Percentiles rank a stretch among this genome's conserved stretches.
Evolutionary conservation across 2,113 vertebrate species (phyloP).

Genomic region (Rhabdomys dilectus): DNA sequence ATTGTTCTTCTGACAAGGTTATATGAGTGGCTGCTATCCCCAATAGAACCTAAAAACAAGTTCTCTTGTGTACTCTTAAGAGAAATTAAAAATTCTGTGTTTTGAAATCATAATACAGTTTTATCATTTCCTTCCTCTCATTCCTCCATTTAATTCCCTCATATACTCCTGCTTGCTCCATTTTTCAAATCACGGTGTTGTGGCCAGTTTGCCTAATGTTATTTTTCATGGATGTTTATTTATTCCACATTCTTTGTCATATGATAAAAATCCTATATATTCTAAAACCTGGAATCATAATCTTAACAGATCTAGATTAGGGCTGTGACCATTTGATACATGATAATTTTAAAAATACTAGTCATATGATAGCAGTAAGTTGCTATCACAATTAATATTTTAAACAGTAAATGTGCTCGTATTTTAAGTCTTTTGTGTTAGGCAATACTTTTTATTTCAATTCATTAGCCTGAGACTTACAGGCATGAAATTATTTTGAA

Average conservation of each 20-base stretch:
- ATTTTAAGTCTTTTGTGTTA: not conserved
- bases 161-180: not conserved
- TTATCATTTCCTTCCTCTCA: not conserved
- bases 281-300: too few relatives aligned
- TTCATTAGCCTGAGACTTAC: not conserved
- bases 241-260: too few relatives aligned
- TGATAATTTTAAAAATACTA: not conserved
- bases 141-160: rapidly evolving
- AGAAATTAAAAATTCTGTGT: not conserved
- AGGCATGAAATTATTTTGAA: not conserved
- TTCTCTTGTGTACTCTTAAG: not conserved
- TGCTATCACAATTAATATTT: not conserved
- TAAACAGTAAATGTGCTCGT: not conserved
- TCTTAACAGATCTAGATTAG: not conserved
- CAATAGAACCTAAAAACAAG: not conserved
- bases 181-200: too few relatives aligned
- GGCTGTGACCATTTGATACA: not conserved
- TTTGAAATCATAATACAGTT: not conserved
- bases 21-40: not conserved
- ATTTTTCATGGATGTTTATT: not conserved
- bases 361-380: not conserved
- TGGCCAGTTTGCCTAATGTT: not conserved
- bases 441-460: not conserved
- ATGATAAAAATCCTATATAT: too few relatives aligned
- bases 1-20: not conserved